Evolutionary conservation across 2,797 vertebrate species (phyloP), one percentile per base, ranked within the genome.

Genomic region (Melanotaenia nigrans): DNA sequence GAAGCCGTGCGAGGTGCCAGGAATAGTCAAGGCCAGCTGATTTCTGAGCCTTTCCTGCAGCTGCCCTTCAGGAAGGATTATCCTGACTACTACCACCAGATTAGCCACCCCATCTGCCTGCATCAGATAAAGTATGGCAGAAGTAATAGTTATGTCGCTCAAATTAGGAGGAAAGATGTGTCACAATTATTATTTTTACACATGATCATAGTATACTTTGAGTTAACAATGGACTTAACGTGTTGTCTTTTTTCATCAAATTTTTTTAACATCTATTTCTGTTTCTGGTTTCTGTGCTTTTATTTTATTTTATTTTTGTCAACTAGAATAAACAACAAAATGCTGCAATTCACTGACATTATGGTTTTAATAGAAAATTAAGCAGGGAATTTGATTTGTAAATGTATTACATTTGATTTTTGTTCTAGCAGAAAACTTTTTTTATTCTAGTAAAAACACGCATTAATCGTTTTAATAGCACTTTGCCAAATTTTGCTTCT

Each of bases 71-170:
- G 96, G 89, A 99, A 99, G 85, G 98, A 99, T 80, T 97, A 98
- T 75, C 97, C 98, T 0, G 96, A 99, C 94, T 99, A 99, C 93
- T 99, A 96, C 90, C 96, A 97, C 75, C 98, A 98, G 90, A 99
- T 98, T 90, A 97, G 91, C 90, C 93, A 96, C 68, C 98, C 98
- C 38, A 94, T 97, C 90, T 98, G 96, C 45, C 91, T 99, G 62
- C 96, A 96, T 76, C 96, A 97, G 84, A 99, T 99, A 89, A 97
- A 97, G 98, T 99, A 96, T 88, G 91, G 73, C 66, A 35, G 18
- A 40, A 55, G 53, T 57, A 49, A 11, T 32, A 10, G 56, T 24
- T 10, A 49, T 53, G 16, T 70, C 25, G 5, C 24, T 54, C 16
- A 6, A 3, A 38, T 40, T 18, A 20, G 42, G 18, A 8, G n/a